Evolutionary conservation across 2,888 invertebrate species (phyloP).

Genomic region (Drosophila quinaria): DNA sequence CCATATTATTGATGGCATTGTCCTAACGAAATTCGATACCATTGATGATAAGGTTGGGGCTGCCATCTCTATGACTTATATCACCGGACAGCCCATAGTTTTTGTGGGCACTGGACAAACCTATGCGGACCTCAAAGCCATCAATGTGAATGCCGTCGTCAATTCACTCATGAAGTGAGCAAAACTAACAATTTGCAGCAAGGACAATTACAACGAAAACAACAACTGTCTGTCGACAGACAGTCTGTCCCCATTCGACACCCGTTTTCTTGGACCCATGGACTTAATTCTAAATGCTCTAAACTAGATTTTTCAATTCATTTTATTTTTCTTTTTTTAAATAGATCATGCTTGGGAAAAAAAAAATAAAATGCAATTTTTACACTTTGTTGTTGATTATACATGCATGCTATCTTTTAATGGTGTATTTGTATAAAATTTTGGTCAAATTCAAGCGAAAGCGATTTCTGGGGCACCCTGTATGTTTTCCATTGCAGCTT

Average conservation of each 20-base stretch:
- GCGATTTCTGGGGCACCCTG: no score
- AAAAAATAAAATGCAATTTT: slow-evolving; percentile 57
- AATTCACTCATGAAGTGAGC: slow-evolving; percentile 96
- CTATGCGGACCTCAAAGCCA: slow-evolving; percentile 97
- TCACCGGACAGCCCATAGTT: slow-evolving; percentile 99
- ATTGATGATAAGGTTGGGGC: slow-evolving; percentile 99
- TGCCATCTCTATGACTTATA: slow-evolving; percentile 99
- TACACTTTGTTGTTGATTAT: slow-evolving; percentile 53
- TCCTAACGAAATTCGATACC: slow-evolving; percentile 99
- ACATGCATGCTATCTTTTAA: background rate
- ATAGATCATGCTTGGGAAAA: slow-evolving; percentile 6
- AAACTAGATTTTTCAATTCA: slow-evolving; percentile 18
- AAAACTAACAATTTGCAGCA: background rate
- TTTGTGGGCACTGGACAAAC: slow-evolving; percentile 99
- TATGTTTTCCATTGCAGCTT: no score
- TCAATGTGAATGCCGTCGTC: slow-evolving; percentile 98
- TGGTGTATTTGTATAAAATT: no score
- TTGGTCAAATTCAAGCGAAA: no score
- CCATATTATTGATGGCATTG: slow-evolving; percentile 99
- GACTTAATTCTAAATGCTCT: slow-evolving; percentile 29
- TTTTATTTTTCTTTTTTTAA: slow-evolving; percentile 20
- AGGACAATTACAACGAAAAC: background rate
- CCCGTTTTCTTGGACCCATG: background rate
- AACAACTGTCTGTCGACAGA: background rate
- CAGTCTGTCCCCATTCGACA: background rate